Base-by-base conservation (phyloP, 2,888 invertebrate species). In the Andricus curvator region DNA sequence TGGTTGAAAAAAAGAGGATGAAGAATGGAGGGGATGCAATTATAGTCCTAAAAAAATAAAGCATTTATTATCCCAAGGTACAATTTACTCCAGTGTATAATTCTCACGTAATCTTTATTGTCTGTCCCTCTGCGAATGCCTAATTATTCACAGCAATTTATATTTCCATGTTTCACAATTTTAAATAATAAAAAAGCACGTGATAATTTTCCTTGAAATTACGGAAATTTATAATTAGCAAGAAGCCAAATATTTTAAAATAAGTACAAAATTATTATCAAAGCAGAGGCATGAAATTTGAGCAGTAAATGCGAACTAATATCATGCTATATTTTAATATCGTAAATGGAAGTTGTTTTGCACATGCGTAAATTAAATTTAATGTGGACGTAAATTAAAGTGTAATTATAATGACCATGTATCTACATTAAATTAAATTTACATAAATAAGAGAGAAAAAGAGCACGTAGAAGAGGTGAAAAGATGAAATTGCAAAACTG, bases 281-380 rank as follows among this genome's bases (percentile, higher is more conserved):
- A 56, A 56, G n/a, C n/a, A 56, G n/a, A 56, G n/a, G 56, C 56
- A n/a, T n/a, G 56, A 56, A n/a, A 56, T n/a, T 9, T 56, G n/a
- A n/a, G 3, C 9, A 11, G 56, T 56, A 56, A 56, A n/a, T 56
- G 9, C n/a, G 20, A n/a, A n/a, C 9, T n/a, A 74, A 74, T 74
- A 51, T 74, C 51, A 56, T 74, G 4, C 70, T 74, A 74, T 74
- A 74, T 56, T 74, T 74, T 33, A 74, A 74, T 74, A 33, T 74
- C 33, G 56, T 74, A 56, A 74, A 56, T 56, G n/a, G 74, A 74
- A 74, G 74, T 74, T 74, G 29, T 74, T 48, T 74, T 74, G 29
- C 33, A 56, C 33, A 33, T 56, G 37, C 60, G 56, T n/a, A 56
- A 74, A 74, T 56, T 51, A 13, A 74, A 37, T 60, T 74, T 74